phyloP scores from a whole-genome alignment of 2,113 vertebrate species.

The Suncus etruscus region DNA sequence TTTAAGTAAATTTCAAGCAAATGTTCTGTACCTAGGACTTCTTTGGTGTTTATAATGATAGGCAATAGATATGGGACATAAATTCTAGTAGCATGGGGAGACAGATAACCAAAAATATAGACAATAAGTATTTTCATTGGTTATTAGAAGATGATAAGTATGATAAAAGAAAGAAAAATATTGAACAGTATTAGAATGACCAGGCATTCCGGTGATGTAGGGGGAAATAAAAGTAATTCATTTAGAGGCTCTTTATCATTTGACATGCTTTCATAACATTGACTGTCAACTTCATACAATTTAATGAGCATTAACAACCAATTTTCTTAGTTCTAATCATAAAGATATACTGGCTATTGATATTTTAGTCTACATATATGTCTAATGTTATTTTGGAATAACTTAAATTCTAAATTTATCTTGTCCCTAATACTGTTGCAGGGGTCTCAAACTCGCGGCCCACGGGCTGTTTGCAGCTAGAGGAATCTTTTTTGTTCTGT shows the following conservation, averaged over 20 bases:
- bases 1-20: constrained; percentile 2
- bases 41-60: background rate
- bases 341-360: background rate
- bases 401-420: background rate
- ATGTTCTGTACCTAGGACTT: background rate
- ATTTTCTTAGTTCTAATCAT: background rate
- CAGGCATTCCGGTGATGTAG: background rate
- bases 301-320: constrained; percentile 14
- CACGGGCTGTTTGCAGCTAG: no score
- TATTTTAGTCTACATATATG: background rate
- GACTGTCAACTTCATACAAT: background rate
- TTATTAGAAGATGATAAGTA: background rate
- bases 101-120: background rate
- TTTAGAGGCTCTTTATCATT: background rate
- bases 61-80: background rate
- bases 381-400: background rate
- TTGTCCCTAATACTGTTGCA: background rate
- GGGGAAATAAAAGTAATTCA: background rate
- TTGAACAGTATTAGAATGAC: background rate
- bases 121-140: background rate
- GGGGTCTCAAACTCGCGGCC: no score
- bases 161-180: background rate
- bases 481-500: no score
- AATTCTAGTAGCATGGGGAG: background rate
- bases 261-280: constrained; percentile 17